phyloP scores from a whole-genome alignment of 2,113 vertebrate species.

The Circaetus cinerascens region DNA sequence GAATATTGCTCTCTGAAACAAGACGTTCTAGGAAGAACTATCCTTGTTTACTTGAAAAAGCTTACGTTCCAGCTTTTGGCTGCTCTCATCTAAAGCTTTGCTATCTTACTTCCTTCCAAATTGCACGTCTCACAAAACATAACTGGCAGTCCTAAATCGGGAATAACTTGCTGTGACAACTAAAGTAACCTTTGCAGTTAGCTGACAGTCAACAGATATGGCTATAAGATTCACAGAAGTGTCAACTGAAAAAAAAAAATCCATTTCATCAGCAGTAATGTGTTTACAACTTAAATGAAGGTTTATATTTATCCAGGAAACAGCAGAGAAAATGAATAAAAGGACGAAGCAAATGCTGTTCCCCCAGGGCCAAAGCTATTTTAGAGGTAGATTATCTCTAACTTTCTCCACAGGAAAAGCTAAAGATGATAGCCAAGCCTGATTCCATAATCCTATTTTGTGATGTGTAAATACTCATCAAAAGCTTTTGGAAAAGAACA shows the following conservation, averaged over 20 bases:
- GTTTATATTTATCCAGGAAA: background rate
- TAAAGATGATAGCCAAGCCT: background rate
- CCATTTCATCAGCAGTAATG: background rate
- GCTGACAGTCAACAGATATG: background rate
- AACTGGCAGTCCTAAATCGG: background rate
- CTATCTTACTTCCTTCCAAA: background rate
- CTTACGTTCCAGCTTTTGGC: background rate
- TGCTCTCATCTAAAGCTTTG: background rate
- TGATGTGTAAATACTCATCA: background rate
- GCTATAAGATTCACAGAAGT: background rate
- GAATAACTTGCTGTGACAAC: background rate
- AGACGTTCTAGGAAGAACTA: background rate
- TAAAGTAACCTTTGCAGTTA: background rate
- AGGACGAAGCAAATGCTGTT: background rate
- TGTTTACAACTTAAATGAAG: background rate
- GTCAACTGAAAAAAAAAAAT: background rate
- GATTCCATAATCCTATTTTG: background rate
- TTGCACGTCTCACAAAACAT: fast-evolving
- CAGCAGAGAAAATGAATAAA: background rate
- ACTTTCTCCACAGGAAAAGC: background rate
- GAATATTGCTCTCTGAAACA: background rate
- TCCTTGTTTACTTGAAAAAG: background rate
- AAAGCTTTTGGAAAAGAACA: background rate
- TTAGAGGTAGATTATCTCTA: background rate
- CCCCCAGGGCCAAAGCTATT: background rate